Base-by-base conservation (phyloP, 2,888 invertebrate genomes). In the Agelastica alni region DNA sequence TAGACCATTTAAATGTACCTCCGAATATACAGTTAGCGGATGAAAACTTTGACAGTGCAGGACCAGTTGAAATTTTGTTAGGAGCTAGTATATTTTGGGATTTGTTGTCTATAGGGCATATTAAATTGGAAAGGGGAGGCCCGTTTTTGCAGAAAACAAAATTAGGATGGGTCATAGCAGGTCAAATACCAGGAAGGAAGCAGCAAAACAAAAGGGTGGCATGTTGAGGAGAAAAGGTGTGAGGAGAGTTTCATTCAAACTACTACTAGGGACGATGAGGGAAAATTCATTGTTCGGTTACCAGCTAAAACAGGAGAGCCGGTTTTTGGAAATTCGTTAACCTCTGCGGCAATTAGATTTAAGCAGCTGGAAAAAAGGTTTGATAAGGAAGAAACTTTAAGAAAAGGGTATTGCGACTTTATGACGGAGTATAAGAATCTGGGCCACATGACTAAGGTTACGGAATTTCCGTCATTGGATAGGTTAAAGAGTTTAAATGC, bases 391-490 rank as follows among this genome's bases (percentile, higher is more conserved):
- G 22, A 22, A 22, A 7, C 22, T 22, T 22, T 5, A 5, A 22
- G 7, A 22, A 22, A 22, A 22, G 7, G 22, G 22, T 52, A 56
- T 47, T 16, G 17, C 12, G 30, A 42, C 9, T 52, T 52, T 10
- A 47, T 52, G 13, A 6, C 17, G n/a, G 56, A 56, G 42, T 56
- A 56, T 42, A 17, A 28, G 7, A 31, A 20, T 7, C 37, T 52
- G 26, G 51, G 51, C 31, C 52, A 56, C 14, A 56, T 56, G 52
- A 56, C 43, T 22, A 22, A 42, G 10, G 12, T 10, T 10, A 14
- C 4, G 22, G 22, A 42, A 22, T 2, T 10, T 42, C 41, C 20
- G 32, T 22, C 22, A 22, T 7, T 22, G 22, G n/a, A n/a, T n/a
- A n/a, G 22, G 22, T 22, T 22, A 22, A 14, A 30, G 26, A 6